Conservation (phyloP, 2,113 vertebrate genomes). For the Perca flavescens region DNA sequence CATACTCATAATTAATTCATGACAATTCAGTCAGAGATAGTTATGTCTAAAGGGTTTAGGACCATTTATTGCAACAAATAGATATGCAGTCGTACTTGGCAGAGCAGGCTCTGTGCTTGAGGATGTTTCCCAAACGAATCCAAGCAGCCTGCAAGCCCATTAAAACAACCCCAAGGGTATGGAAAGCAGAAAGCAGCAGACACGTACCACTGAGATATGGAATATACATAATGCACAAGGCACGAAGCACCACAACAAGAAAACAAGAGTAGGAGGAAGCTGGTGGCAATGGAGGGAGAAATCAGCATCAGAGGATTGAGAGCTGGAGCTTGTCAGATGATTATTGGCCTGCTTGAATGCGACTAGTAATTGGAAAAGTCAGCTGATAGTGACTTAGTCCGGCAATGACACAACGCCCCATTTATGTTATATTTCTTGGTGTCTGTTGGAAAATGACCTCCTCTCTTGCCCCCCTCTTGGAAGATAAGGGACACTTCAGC, state of each 20-base stretch:
- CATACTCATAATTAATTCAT: conserved; percentile 48
- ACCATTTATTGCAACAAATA: conserved; percentile 24
- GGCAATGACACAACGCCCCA: background rate
- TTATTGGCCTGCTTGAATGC: conserved; percentile 47
- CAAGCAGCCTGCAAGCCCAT: conserved; percentile 23
- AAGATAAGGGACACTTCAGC: conserved; percentile 56
- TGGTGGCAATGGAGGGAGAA: background rate
- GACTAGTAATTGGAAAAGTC: conserved; percentile 47
- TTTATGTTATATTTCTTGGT: conserved; percentile 39
- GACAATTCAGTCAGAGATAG: conserved; percentile 11
- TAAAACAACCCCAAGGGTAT: conserved; percentile 49
- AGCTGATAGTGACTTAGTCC: conserved; percentile 20
- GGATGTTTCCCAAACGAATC: conserved; percentile 31
- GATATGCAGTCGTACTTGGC: conserved; percentile 17
- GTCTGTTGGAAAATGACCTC: conserved; percentile 64
- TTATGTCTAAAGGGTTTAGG: conserved; percentile 36
- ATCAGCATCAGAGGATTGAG: conserved; percentile 14
- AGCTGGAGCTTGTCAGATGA: conserved; percentile 30
- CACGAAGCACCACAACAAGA: conserved; percentile 25
- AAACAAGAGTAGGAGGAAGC: conserved; percentile 14
- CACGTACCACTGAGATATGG: conserved; percentile 34
- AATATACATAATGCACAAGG: conserved; percentile 55
- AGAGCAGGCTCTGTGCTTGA: conserved; percentile 7
- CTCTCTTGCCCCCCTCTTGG: conserved; percentile 34
- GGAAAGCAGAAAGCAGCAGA: conserved; percentile 23